A percentile compares a stretch with the other conserved stretches of the same genome.
These are phyloP conservation scores for Piezodorus guildinii DNA, from an alignment of 1,140 invertebrate species.

Conservation along the genomic window DNA sequence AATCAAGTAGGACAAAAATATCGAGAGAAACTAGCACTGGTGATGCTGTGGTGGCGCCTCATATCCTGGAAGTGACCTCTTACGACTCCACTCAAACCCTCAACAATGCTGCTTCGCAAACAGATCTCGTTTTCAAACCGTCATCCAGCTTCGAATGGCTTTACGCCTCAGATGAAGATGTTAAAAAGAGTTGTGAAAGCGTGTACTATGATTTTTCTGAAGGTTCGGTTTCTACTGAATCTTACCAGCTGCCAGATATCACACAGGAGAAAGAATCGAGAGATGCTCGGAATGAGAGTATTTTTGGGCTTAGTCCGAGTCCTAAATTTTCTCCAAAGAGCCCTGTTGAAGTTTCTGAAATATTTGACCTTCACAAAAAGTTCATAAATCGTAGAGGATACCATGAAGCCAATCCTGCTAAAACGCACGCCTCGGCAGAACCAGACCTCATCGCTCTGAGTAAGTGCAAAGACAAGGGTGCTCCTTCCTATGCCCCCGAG, in stretches of 20 bases:
- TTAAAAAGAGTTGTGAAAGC: neutral
- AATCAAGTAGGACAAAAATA: too few species aligned
- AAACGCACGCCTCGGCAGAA: constrained; percentile 19
- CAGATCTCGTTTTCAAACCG: too few species aligned
- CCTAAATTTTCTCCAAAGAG: constrained; percentile 9
- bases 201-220: neutral
- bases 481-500: constrained; percentile 20
- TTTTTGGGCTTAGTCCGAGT: neutral
- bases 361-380: constrained; percentile 55
- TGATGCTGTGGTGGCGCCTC: too few species aligned
- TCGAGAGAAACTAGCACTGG: too few species aligned
- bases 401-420: constrained; percentile 35
- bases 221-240: constrained; percentile 1
- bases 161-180: neutral
- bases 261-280: neutral
- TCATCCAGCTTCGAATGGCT: too few species aligned
- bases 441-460: constrained; percentile 22
- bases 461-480: constrained; percentile 5
- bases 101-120: too few species aligned
- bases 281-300: neutral
- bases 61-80: too few species aligned
- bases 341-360: constrained; percentile 41
- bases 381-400: constrained; percentile 49
- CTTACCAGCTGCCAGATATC: neutral
- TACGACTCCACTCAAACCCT: too few species aligned